These are phyloP conservation scores for Diarsia dahlii DNA, from an alignment of 2,888 invertebrate species.

Conservation along the genomic window DNA sequence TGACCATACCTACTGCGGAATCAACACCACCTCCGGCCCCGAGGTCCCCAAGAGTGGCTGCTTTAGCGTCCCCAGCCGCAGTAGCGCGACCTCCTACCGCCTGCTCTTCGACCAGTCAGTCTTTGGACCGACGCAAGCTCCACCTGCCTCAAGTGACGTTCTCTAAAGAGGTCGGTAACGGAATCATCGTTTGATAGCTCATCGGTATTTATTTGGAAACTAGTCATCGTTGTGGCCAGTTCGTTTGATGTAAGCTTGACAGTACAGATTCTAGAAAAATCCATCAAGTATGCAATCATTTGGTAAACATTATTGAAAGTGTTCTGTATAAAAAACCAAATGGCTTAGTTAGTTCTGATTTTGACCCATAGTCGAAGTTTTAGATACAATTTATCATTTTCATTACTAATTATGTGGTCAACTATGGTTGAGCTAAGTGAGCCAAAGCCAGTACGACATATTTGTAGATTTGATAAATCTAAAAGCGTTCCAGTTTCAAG, in stretches of 20 bases:
- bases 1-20: slow-evolving; percentile 80
- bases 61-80: slow-evolving; percentile 83
- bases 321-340: too few species aligned
- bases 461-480: slow-evolving; percentile 15
- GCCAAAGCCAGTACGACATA: slow-evolving; percentile 9
- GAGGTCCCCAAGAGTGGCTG: slow-evolving; percentile 81
- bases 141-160: slow-evolving; percentile 96
- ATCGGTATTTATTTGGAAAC: slow-evolving; percentile 63
- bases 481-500: neutral
- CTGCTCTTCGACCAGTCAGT: slow-evolving; percentile 92
- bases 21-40: slow-evolving; percentile 86
- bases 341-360: neutral
- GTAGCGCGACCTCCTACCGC: slow-evolving; percentile 92
- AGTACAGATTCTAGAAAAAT: neutral
- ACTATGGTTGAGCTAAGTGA: slow-evolving; percentile 5
- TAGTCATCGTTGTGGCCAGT: slow-evolving; percentile 70
- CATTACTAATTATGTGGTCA: neutral
- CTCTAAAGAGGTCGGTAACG: slow-evolving; percentile 97
- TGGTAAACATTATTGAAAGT: neutral
- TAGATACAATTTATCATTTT: neutral
- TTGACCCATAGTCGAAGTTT: neutral
- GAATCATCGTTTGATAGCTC: slow-evolving; percentile 93
- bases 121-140: slow-evolving; percentile 92
- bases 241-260: slow-evolving; percentile 35
- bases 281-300: neutral